Percentiles rank a stretch among this genome's conserved stretches.
These are phyloP conservation scores for Calameuta filiformis DNA, from an alignment of 2,888 invertebrate species.

Conservation along the genomic window DNA sequence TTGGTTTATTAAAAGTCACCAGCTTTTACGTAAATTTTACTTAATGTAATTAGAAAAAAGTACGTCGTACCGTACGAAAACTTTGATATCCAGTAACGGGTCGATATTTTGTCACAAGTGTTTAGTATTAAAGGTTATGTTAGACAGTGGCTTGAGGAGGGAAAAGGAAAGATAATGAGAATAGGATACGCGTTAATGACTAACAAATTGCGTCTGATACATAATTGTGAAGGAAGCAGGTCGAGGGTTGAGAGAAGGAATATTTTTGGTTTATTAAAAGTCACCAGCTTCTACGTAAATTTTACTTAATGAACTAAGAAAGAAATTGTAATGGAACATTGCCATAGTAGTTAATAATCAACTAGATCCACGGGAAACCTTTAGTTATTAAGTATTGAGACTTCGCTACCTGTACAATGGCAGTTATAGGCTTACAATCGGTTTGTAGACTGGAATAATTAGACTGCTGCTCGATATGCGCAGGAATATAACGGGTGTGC, in stretches of 20 bases:
- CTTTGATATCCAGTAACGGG: neutral
- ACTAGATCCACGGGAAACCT: neutral
- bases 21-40: neutral
- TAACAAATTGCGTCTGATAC: neutral
- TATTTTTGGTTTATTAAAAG: neutral
- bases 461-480: neutral
- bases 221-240: neutral
- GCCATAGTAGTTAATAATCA: neutral
- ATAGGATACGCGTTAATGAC: neutral
- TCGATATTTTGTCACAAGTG: neutral
- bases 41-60: neutral
- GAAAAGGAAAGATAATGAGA: neutral
- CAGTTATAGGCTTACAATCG: neutral
- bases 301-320: neutral
- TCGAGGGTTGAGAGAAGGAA: neutral
- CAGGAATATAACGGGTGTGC: neutral
- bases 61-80: neutral
- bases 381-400: neutral
- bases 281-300: neutral
- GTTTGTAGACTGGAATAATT: neutral
- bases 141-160: neutral
- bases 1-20: neutral
- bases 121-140: neutral
- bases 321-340: neutral
- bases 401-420: neutral